Conservation (phyloP, 2,888 invertebrate species). For the Acronicta alni region DNA sequence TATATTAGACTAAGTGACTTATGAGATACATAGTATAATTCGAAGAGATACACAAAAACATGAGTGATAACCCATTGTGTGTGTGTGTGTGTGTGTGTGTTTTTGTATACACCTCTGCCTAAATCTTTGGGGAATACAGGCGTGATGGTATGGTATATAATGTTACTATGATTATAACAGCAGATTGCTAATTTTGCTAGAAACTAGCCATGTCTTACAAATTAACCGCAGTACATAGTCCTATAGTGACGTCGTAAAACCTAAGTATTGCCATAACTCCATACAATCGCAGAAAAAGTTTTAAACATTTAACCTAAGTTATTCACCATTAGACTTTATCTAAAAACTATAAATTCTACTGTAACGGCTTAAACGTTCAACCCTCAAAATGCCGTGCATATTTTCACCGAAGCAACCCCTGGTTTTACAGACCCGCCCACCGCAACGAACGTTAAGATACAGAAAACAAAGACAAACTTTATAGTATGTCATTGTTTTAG, state of each 20-base stretch:
- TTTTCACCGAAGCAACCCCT: conserved; percentile 67
- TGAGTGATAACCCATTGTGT: no score
- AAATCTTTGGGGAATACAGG: no score
- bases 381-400: conserved; percentile 76
- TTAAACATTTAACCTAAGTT: conserved; percentile 67
- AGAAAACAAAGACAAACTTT: conserved; percentile 83
- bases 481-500: conserved; percentile 84
- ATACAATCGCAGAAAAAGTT: conserved; percentile 60
- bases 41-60: no score
- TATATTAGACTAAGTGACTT: no score
- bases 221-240: conserved; percentile 27
- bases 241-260: conserved; percentile 37
- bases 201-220: conserved; percentile 15
- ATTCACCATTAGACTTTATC: conserved; percentile 81
- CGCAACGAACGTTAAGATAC: conserved; percentile 79
- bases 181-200: neutral
- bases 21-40: no score
- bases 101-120: no score
- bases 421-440: conserved; percentile 75
- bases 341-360: conserved; percentile 84
- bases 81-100: no score
- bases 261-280: conserved; percentile 47
- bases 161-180: neutral
- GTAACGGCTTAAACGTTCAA: conserved; percentile 77
- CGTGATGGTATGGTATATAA: no score